phyloP scores from a whole-genome alignment of 2,113 vertebrate species.

The Serilophus lunatus region DNA sequence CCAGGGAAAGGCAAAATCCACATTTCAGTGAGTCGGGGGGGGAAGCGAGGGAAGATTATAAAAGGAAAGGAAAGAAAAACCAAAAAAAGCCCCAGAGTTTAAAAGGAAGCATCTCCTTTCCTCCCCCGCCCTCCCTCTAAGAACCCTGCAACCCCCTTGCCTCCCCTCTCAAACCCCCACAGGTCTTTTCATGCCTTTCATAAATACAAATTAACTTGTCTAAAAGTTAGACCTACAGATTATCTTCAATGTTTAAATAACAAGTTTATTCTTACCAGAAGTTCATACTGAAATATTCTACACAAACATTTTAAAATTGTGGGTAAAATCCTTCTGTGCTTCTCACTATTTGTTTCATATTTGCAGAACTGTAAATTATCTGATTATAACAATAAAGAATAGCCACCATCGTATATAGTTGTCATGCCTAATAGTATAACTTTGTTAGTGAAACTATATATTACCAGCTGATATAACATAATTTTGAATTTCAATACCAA shows the following conservation, averaged over 20 bases:
- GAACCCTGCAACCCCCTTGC: too few relatives aligned
- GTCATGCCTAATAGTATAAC: background rate
- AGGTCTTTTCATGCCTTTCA: background rate
- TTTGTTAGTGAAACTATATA: background rate
- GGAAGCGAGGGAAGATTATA: too few relatives aligned
- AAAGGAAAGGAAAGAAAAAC: too few relatives aligned
- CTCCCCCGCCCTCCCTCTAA: too few relatives aligned
- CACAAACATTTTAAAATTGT: background rate
- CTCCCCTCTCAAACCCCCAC: too few relatives aligned
- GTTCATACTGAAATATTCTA: background rate
- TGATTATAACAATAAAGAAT: background rate
- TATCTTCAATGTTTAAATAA: background rate
- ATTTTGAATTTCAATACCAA: background rate
- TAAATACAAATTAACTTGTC: background rate
- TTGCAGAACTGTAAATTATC: background rate
- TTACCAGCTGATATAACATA: background rate
- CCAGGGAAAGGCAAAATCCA: too few relatives aligned
- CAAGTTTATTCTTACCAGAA: background rate
- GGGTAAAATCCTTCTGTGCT: background rate
- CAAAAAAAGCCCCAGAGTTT: too few relatives aligned
- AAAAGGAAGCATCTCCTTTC: too few relatives aligned
- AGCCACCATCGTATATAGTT: background rate
- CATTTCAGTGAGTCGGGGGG: too few relatives aligned
- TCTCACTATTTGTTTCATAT: background rate
- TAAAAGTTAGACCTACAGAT: background rate